These are phyloP conservation scores for Plecotus auritus DNA, from an alignment of 2,113 vertebrate genomes.

Conservation along the genomic window DNA sequence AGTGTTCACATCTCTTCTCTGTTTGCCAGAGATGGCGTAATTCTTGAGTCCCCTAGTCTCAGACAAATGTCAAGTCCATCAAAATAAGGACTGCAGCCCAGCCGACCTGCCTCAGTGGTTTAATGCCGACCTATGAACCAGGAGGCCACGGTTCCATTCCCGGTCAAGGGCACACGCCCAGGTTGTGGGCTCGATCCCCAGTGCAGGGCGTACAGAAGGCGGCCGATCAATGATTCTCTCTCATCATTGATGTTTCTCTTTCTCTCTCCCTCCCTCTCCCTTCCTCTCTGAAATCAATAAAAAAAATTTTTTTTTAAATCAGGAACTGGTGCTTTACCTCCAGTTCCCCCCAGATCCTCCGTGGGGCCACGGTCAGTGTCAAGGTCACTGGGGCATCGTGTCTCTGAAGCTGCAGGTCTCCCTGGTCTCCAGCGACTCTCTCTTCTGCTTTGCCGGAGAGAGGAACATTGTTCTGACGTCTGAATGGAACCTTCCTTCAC, in stretches of 20 bases:
- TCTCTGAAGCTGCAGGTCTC: neutral
- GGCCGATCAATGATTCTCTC: no score
- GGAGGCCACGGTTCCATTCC: no score
- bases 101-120: no score
- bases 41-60: neutral
- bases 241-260: no score
- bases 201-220: no score
- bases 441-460: neutral
- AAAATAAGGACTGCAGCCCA: rapidly evolving
- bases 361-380: neutral
- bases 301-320: no score
- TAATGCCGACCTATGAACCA: no score
- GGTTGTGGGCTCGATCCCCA: no score
- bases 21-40: neutral
- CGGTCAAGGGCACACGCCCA: no score
- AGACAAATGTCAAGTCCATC: neutral
- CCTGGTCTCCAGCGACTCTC: neutral
- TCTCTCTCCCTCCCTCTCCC: no score
- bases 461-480: rapidly evolving
- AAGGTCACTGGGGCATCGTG: neutral
- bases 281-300: no score
- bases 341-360: rapidly evolving
- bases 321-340: rapidly evolving
- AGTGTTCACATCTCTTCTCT: neutral
- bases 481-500: neutral